phyloP scores from a whole-genome alignment of 2,113 vertebrate genomes.

The Pituophis catenifer region DNA sequence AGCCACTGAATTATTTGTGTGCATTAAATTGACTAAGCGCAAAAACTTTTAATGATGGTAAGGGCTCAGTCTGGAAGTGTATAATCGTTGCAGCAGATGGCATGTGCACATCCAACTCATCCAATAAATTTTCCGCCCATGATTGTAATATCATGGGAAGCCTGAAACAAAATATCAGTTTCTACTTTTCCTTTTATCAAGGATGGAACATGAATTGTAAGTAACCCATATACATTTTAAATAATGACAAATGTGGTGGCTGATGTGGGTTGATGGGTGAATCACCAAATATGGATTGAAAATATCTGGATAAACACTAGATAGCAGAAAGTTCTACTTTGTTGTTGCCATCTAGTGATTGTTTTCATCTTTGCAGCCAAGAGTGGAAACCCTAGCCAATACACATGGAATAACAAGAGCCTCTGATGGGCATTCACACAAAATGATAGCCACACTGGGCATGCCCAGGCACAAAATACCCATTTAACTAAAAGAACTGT shows the following conservation, averaged over 20 bases:
- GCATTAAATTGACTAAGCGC: neutral
- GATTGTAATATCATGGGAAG: neutral
- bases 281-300: neutral
- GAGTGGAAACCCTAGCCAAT: neutral
- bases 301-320: neutral
- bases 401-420: neutral
- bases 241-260: neutral
- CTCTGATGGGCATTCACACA: neutral
- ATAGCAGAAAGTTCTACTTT: neutral
- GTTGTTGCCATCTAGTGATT: neutral
- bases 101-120: neutral
- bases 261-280: neutral
- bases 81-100: neutral
- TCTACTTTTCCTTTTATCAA: neutral
- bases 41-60: neutral
- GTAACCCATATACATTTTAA: neutral
- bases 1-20: neutral
- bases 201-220: neutral
- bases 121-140: neutral
- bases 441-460: neutral
- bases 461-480: neutral
- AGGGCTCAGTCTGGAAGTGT: neutral
- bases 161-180: neutral
- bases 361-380: neutral
- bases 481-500: neutral